Base-by-base conservation (phyloP, 1,140 invertebrate genomes). In the Drosophila ambigua region DNA sequence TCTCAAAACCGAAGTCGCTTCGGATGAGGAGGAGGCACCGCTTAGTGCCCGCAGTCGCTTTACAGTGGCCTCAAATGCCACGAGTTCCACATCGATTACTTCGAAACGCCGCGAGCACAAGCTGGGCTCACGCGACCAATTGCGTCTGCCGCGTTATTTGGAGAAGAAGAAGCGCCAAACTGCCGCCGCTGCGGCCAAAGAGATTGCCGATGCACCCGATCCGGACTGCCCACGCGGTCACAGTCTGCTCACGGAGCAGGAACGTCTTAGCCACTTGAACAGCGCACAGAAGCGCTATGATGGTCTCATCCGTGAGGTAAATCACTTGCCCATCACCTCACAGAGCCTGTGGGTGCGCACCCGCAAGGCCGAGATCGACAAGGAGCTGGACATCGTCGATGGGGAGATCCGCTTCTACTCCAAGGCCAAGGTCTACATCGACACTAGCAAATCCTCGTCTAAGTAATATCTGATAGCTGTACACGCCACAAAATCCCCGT, bases 361-460 rank as follows among this genome's bases (percentile, higher is more conserved):
- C 62, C 93, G 95, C 51, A 97, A 97, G 92, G 95, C 96, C 80
- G 95, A 97, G 77, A 93, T 98, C 24, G 97, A 98, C 77, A 95
- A 95, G 58, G 96, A 98, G 90, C 90, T 98, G 0, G 94, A 94
- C 49, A 95, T 96, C 91, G 92, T 98, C 11, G 97, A 98, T 91
- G 95, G 97, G 85, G 96, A 96, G 6, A 97, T 98, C 49, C 97
- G 97, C 92, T 95, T 97, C 39, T 98, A 98, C 93, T 97, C 97
- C 0, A 93, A 96, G 81, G 94, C 96, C 2, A 97, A 97, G 92
- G 97, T 98, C 15, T 98, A 95, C 93, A 95, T 98, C 96, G 97
- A 50, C 23, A 66, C 59, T 9, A 35, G 58, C 3, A 73, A 64
- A 26, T 66, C 26, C 0, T 1, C 0, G 5, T 6, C 7, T 13